Evolutionary conservation across 2,113 vertebrate genomes (phyloP).

Genomic region (Bujurquina vittata): DNA sequence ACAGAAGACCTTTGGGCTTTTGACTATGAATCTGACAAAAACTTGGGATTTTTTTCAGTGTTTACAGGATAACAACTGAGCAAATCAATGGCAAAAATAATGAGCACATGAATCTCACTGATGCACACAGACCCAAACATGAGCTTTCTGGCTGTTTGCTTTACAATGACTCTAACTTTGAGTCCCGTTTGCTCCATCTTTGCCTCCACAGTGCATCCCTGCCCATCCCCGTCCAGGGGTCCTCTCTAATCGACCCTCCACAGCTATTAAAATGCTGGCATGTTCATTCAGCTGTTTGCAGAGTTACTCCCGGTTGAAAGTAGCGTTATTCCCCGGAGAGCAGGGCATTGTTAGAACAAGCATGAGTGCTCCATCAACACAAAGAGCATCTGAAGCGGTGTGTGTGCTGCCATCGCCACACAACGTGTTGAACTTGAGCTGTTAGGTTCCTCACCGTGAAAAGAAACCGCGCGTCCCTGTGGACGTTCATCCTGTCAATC

Average conservation of each 20-base stretch:
- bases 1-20: not conserved
- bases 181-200: not conserved
- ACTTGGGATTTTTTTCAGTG: not conserved
- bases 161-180: not conserved
- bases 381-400: constrained; percentile 32
- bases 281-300: constrained; percentile 49
- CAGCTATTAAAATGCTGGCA: not conserved
- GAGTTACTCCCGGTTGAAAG: constrained; percentile 45
- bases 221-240: not conserved
- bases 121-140: not conserved
- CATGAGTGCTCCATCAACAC: constrained; percentile 42
- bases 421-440: constrained; percentile 25
- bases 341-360: constrained; percentile 19
- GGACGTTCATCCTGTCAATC: not conserved
- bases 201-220: not conserved
- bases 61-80: not conserved
- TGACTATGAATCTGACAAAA: not conserved
- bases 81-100: not conserved
- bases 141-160: not conserved
- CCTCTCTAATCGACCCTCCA: not conserved
- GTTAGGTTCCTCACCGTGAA: not conserved
- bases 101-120: not conserved
- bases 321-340: constrained; percentile 14
- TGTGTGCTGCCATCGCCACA: constrained; percentile 6
- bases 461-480: not conserved